Conservation (phyloP, 1,140 invertebrate genomes). For the Trialeurodes vaporariorum region DNA sequence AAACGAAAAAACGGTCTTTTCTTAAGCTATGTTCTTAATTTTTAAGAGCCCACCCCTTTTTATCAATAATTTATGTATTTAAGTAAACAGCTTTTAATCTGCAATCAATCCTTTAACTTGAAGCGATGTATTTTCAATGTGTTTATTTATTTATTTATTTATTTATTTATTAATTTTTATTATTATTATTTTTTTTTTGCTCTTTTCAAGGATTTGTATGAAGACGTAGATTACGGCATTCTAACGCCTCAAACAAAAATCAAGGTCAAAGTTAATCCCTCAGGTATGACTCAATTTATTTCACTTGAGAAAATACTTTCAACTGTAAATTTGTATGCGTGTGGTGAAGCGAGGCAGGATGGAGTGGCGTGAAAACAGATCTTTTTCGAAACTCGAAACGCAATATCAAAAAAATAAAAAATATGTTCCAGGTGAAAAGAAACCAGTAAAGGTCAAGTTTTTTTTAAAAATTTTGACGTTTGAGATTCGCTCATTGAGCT, state of each 20-base stretch:
- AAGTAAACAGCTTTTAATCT: too few relatives aligned
- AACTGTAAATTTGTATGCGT: constrained; percentile 19
- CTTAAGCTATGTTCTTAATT: too few relatives aligned
- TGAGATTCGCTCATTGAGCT: constrained; percentile 8
- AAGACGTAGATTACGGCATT: constrained; percentile 72
- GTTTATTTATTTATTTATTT: too few relatives aligned
- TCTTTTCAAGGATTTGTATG: constrained; percentile 64
- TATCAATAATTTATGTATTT: too few relatives aligned
- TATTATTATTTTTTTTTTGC: too few relatives aligned
- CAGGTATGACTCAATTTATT: constrained; percentile 47
- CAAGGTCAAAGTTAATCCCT: constrained; percentile 87
- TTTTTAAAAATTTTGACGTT: constrained; percentile 8
- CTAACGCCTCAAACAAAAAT: constrained; percentile 74
- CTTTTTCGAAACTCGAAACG: neutral
- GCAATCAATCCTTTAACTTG: too few relatives aligned
- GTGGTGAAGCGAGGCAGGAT: constrained; percentile 19
- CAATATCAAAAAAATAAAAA: neutral
- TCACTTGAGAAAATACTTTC: neutral
- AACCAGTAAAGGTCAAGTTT: neutral
- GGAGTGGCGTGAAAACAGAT: constrained; percentile 12
- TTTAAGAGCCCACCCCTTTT: too few relatives aligned
- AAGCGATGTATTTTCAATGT: too few relatives aligned
- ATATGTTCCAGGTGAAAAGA: neutral
- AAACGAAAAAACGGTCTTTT: too few relatives aligned
- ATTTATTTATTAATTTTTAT: too few relatives aligned